Base-by-base conservation (phyloP, 2,113 vertebrate species). In the Dascyllus trimaculatus region DNA sequence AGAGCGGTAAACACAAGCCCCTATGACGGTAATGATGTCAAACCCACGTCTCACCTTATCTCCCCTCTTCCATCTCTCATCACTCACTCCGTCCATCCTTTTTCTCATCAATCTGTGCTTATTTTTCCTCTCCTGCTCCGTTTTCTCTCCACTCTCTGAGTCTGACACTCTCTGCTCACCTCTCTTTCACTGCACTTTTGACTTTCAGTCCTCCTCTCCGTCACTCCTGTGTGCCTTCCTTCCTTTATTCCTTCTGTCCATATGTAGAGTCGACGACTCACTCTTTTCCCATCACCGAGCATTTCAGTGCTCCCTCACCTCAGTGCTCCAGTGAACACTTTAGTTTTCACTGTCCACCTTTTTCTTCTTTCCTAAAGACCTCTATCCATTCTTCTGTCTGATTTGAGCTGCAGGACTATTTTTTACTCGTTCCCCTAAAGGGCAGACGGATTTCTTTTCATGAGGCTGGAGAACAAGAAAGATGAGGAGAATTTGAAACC, bases 371-470 rank as follows among this genome's bases (percentile, higher is more conserved):
- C 22, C 51, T 52, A 62, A 86, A 49, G 35, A 86, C 74, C 75
- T 82, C 80, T 65, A 90, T 91, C 78, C 52, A 65, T 85, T 83
- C 71, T 67, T 83, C 88, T 91, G 84, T 91, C 89, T 77, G 81
- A 70, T 89, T 87, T 82, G 81, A 82, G 75, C 85, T 75, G 59
- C 76, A 73, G 64, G 67, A 87, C 81, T 78, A 86, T 90, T 84
- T 90, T 90, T 90, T 87, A 89, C 83, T 83, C 66, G 64, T 81
- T 72, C 67, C 66, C 54, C 89, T 78, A 90, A 91, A 93, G 92
- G 90, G 85, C 88, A 93, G 85, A 84, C 75, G 72, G 76, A 92
- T 92, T 92, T 92, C 69, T 91, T 90, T 91, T 91, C 86, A 85
- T 91, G 88, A 87, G 75, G 54, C 77, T 58, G 69, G 78, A 77